Evolutionary conservation across 1,140 invertebrate genomes (phyloP).

Genomic region (Caenorhabditis brenneri): DNA sequence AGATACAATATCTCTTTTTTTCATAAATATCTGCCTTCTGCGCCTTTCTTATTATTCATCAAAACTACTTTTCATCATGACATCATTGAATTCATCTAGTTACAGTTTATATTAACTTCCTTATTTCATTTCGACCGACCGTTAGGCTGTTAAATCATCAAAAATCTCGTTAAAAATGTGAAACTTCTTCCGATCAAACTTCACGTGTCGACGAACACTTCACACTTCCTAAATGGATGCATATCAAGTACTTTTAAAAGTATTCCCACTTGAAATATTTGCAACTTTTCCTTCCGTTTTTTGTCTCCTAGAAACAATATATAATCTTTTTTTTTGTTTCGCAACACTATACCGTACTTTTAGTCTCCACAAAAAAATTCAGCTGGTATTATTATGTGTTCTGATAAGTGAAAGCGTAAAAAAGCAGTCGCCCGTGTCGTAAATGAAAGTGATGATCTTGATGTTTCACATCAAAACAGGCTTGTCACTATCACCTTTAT

Average conservation of each 20-base stretch:
- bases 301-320: no score
- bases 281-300: neutral
- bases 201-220: constrained; percentile 6
- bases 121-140: neutral
- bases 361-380: neutral
- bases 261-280: constrained; percentile 1
- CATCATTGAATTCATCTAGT: no score
- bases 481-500: constrained; percentile 18
- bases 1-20: no score
- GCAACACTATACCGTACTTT: neutral
- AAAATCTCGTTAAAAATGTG: neutral
- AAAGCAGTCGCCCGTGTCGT: constrained; percentile 15
- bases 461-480: constrained; percentile 37
- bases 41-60: no score
- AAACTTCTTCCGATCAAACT: constrained; percentile 13
- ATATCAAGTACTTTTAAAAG: constrained; percentile 29
- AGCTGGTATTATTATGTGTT: neutral
- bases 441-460: constrained; percentile 31
- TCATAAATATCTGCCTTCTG: no score
- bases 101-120: neutral
- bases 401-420: constrained; percentile 42
- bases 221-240: neutral
- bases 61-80: no score
- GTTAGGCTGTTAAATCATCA: neutral
- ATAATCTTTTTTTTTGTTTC: neutral